A percentile compares a stretch with the other conserved stretches of the same genome.
Evolutionary conservation across 1,140 invertebrate species (phyloP).

Genomic region (Parapsyche elsis): DNA sequence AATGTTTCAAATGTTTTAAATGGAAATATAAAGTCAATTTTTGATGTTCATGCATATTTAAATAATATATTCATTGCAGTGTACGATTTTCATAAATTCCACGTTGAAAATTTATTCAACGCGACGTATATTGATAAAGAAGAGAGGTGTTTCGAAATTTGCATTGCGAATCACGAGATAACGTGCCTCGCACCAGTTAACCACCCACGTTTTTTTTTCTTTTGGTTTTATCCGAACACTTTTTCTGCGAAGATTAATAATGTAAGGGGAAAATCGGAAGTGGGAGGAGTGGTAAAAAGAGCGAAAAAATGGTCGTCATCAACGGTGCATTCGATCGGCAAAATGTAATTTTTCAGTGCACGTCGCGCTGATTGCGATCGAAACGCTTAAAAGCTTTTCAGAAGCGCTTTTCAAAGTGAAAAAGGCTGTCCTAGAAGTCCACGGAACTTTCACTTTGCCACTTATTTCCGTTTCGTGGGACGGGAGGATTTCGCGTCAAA

Average conservation of each 20-base stretch:
- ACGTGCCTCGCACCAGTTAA: not conserved
- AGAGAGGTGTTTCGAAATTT: constrained; percentile 5
- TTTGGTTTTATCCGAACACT: not conserved
- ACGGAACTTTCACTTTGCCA: not conserved
- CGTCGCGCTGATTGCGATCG: not conserved
- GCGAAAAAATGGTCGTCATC: not conserved
- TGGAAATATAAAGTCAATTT: not conserved
- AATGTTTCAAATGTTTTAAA: not conserved
- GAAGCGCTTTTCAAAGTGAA: not conserved
- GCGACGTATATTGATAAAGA: constrained; percentile 19
- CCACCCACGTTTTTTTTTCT: not conserved
- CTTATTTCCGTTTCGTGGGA: not conserved
- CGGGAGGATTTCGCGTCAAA: not conserved
- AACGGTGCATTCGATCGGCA: not conserved
- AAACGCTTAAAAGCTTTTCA: constrained; percentile 4
- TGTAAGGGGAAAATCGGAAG: not conserved
- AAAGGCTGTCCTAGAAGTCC: not conserved
- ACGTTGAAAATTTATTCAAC: constrained; percentile 29
- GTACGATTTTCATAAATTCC: not conserved
- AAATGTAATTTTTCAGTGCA: not conserved
- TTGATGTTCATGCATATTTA: constrained; percentile 2
- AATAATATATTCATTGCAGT: constrained; percentile 15
- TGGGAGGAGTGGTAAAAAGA: not conserved
- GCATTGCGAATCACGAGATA: constrained; percentile 17
- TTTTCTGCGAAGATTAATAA: not conserved